Conservation (phyloP, 2,797 vertebrate species). For the Chrosomus eos region DNA sequence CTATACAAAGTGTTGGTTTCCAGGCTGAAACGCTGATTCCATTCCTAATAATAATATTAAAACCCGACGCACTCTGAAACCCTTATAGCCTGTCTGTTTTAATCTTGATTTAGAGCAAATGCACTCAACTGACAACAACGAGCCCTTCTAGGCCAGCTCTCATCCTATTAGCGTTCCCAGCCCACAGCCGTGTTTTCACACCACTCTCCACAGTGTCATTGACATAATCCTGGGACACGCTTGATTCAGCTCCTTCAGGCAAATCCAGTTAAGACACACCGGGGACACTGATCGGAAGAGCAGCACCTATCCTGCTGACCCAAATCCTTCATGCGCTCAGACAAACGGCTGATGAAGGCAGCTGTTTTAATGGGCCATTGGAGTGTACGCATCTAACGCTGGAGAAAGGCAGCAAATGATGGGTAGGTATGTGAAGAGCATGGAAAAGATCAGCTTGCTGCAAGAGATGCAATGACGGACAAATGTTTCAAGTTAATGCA, state of each 20-base stretch:
- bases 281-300: constrained; percentile 75
- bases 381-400: background rate
- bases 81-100: constrained; percentile 5
- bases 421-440: constrained; percentile 2
- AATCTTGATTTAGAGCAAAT: constrained; percentile 26
- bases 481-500: background rate
- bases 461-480: background rate
- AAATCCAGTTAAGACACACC: constrained; percentile 86
- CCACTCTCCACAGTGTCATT: constrained; percentile 64
- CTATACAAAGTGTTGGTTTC: background rate
- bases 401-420: constrained; percentile 31
- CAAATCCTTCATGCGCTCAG: constrained; percentile 69
- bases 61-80: background rate
- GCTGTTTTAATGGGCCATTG: constrained; percentile 34
- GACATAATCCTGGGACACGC: constrained; percentile 76
- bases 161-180: constrained; percentile 42
- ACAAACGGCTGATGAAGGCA: constrained; percentile 33
- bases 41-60: background rate
- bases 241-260: constrained; percentile 73
- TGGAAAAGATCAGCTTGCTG: background rate
- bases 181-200: constrained; percentile 39
- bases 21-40: background rate
- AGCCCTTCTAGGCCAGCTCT: constrained; percentile 37
- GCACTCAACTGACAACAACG: background rate
- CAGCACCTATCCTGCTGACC: constrained; percentile 79